Base-by-base conservation (phyloP, 2,888 invertebrate species). In the Gibbula magus region DNA sequence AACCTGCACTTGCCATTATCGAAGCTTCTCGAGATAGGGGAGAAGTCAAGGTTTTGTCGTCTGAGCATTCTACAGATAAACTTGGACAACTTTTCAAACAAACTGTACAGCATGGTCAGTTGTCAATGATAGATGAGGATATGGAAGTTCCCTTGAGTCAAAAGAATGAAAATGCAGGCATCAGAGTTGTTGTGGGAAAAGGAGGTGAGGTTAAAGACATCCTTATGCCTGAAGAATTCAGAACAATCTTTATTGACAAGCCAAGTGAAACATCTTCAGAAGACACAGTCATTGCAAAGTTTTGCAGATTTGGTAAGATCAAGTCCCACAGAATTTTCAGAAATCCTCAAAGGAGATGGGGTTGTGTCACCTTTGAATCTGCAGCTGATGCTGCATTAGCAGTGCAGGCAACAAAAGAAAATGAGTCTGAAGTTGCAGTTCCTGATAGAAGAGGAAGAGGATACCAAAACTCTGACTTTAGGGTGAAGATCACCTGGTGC, bases 141-240 rank as follows among this genome's bases (percentile, higher is more conserved):
- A 54, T 79, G 0, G 77, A 83, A 20, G 77, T 53, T 13, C 29
- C 87, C 8, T n/a, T 61, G 61, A 29, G 61, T 74, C 22, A 45
- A 7, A 22, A 45, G 20, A 16, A 74, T 22, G 45, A 85, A 20
- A 70, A 77, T 4, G 73, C 76, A 25, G 85, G 83, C 25, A 78
- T 86, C n/a, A 80, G 86, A 32, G 88, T 83, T 16, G 61, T 88
- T 2, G 56, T 89, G 39, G 85, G 87, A 10, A 75, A 77, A 16
- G 89, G 89, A 3, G 88, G 86, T 35, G 74, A 76, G 51, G 83
- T 86, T 7, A 76, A 74, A n/a, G 82, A 84, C 16, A 56, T 90
- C 4, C 82, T 89, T 29, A 86, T 87, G 86, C 87, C 88, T 51
- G 45, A 86, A 32, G 83, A 90, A 66, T 88, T 82, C 80, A 85